These are phyloP conservation scores for Cotesia chilonis DNA, from an alignment of 1,140 invertebrate species.

Conservation along the genomic window DNA sequence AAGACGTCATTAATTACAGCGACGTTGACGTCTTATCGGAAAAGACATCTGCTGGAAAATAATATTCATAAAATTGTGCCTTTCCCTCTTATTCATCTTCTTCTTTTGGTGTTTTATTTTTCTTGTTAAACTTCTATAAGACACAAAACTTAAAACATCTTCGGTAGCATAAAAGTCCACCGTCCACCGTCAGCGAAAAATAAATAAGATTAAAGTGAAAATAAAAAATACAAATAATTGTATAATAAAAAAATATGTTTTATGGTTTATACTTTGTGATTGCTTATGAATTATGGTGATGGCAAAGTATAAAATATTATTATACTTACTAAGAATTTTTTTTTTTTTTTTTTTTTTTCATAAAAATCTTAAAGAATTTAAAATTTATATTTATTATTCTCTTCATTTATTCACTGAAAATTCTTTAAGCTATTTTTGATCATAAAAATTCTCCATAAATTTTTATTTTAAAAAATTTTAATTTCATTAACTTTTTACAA, in stretches of 20 bases:
- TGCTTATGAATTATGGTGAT: slow-evolving; percentile 39
- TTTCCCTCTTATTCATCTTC: not conserved
- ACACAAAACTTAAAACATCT: not conserved
- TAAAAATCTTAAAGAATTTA: not conserved
- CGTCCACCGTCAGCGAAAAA: not conserved
- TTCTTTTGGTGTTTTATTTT: too few relatives aligned
- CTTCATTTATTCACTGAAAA: too few relatives aligned
- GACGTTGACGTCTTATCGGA: slow-evolving; percentile 59
- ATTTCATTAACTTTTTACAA: too few relatives aligned
- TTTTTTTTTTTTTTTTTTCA: slow-evolving; percentile 27
- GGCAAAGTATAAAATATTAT: slow-evolving; percentile 39
- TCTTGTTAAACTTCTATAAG: too few relatives aligned
- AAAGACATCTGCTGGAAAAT: slow-evolving; percentile 67
- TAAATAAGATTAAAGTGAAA: not conserved
- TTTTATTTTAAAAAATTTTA: not conserved
- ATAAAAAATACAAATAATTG: not conserved
- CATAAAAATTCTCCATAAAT: not conserved
- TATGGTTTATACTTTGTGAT: slow-evolving; percentile 22
- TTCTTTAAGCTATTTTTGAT: too few relatives aligned
- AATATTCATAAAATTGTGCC: slow-evolving; percentile 65
- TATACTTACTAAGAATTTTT: slow-evolving; percentile 29
- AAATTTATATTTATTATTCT: not conserved
- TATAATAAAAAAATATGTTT: too few relatives aligned
- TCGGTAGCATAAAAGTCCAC: not conserved
- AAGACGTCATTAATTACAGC: slow-evolving; percentile 64